Percentiles rank a stretch among this genome's conserved stretches.
Conservation (phyloP, 2,797 vertebrate species). For the Pipistrellus pipistrellus region DNA sequence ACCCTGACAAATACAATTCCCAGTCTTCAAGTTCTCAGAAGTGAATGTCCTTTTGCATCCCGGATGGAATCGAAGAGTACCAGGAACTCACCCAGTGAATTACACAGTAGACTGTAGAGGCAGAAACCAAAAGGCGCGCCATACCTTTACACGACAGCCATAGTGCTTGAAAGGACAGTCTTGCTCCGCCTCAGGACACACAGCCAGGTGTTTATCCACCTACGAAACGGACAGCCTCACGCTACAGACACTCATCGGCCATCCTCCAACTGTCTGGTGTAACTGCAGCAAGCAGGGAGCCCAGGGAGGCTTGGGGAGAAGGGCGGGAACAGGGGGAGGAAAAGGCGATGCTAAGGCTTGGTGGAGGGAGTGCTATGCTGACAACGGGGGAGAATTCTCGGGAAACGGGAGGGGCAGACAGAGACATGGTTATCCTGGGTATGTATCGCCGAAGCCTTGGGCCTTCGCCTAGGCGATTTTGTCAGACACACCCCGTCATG, state of each 20-base stretch:
- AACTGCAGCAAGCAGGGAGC: background rate
- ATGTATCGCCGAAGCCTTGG: background rate
- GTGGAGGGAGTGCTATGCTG: background rate
- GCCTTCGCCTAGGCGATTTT: background rate
- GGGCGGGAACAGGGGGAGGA: background rate
- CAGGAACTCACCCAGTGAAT: background rate
- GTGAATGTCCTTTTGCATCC: background rate
- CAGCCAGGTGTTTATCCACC: conserved; percentile 88
- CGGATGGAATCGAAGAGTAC: background rate
- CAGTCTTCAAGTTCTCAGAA: background rate
- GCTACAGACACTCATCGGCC: conserved; percentile 23
- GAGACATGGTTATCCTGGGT: background rate
- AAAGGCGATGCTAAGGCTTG: background rate
- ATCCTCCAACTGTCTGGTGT: background rate
- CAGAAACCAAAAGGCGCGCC: conserved; percentile 6
- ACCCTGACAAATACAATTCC: background rate
- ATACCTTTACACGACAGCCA: conserved; percentile 91
- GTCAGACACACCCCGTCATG: background rate
- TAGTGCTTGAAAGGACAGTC: conserved; percentile 92
- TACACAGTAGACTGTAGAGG: fast-evolving
- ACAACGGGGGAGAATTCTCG: background rate
- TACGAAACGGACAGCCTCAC: conserved; percentile 78
- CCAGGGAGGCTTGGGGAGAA: background rate
- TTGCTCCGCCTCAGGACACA: conserved; percentile 91
- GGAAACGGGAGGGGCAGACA: background rate